Base-by-base conservation (phyloP, 2,888 invertebrate species). In the Epinotia nisella region DNA sequence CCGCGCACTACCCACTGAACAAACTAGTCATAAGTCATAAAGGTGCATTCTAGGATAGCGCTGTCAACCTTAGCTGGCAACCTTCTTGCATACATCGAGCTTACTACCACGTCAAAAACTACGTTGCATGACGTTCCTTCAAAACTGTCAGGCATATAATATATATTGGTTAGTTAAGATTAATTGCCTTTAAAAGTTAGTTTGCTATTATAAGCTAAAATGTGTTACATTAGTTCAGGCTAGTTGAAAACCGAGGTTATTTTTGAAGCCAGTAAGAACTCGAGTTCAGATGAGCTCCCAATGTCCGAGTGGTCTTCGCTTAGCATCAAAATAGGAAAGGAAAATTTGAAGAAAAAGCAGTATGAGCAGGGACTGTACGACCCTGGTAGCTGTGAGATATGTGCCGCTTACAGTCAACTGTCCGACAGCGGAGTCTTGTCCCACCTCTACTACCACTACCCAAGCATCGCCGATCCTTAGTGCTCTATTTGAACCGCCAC, bases 231-330 rank as follows among this genome's bases (percentile, higher is more conserved):
- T 11, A 10, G 7, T 41, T 60, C 41, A 15, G 39, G 11, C 15
- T 35, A 19, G n/a, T n/a, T n/a, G n/a, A n/a, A 35, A 11, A 75
- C 76, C 1, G 75, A 78, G 17, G 72, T 79, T 41, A 51, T 82
- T 19, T 76, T 76, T 70, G 76, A 79, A 68, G 76, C 78, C 3
- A 76, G 78, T 0, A 74, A 78, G 13, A 78, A 84, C 2, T 82
- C 78, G 13, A 87, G 87, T 70, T 88, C 90, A 0, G 88, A 81
- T 59, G 90, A 90, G 0, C 84, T 85, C 17, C 89, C 90, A 0
- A 87, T 83, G 79, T 84, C 86, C 0, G 85, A 91, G 71, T 91
- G 91, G 90, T 85, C 91, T 7, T 92, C 92, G 0, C 76, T 91
- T 1, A 70, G 81, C 3, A 56, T 87, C 1, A 76, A 78, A 13